These are phyloP conservation scores for Suricata suricatta DNA, from an alignment of 2,113 vertebrate genomes.

Conservation along the genomic window DNA sequence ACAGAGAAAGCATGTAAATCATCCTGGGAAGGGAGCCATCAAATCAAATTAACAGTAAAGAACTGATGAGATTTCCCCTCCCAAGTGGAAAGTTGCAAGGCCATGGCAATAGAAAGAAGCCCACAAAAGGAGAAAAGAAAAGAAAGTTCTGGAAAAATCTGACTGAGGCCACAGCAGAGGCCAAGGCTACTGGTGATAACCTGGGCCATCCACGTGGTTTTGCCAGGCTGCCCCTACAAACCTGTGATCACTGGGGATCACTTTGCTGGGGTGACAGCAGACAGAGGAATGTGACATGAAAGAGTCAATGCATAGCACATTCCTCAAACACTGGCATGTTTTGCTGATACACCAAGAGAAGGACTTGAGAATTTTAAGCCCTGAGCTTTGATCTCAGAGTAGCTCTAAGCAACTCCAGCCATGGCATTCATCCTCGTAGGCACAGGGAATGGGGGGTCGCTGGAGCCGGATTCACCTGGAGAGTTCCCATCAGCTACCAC, in stretches of 20 bases:
- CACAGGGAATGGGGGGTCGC: accelerated
- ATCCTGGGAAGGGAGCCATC: neutral
- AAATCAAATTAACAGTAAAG: neutral
- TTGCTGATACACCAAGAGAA: neutral
- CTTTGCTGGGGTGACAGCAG: neutral
- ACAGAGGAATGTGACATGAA: neutral
- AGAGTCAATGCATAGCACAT: neutral
- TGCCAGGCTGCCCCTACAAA: neutral
- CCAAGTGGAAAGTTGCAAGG: neutral
- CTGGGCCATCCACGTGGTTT: neutral
- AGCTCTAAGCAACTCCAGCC: neutral
- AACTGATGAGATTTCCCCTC: neutral
- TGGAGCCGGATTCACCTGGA: neutral
- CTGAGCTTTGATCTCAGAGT: neutral
- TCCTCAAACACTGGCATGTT: neutral
- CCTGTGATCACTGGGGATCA: neutral
- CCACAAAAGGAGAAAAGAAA: neutral
- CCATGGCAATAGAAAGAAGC: neutral
- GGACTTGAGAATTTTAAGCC: neutral
- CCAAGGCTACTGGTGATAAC: neutral
- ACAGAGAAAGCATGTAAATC: neutral
- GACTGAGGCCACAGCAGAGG: neutral
- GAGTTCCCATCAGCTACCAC: neutral
- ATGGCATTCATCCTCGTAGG: neutral
- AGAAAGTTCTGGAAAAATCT: neutral